A percentile compares a stretch with the other conserved stretches of the same genome.
phyloP scores from a whole-genome alignment of 2,888 invertebrate species.

The Steinernema hermaphroditum region DNA sequence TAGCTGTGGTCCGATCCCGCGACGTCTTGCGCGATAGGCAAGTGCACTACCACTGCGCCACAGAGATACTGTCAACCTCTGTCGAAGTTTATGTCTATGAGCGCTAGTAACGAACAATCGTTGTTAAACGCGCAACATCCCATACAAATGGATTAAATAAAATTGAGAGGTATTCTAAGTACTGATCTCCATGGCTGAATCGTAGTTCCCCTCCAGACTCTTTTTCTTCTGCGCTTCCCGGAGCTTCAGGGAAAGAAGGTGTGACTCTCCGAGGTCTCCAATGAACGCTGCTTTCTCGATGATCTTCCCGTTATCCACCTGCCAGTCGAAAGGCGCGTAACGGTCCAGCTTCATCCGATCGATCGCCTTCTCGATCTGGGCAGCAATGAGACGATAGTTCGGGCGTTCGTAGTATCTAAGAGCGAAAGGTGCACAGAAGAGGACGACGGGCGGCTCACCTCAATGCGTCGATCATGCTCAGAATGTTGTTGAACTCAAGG shows the following conservation, averaged over 20 bases:
- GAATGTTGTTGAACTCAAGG: conserved; percentile 49
- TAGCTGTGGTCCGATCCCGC: conserved; percentile 3
- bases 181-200: not conserved
- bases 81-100: too few relatives aligned
- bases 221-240: not conserved
- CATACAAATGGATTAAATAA: too few relatives aligned
- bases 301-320: conserved; percentile 36
- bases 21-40: not conserved
- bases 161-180: not conserved
- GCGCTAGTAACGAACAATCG: too few relatives aligned
- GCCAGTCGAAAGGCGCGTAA: conserved; percentile 55
- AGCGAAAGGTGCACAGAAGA: too few relatives aligned
- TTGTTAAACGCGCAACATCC: too few relatives aligned
- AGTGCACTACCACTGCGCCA: not conserved
- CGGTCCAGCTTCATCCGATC: conserved; percentile 42
- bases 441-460: too few relatives aligned
- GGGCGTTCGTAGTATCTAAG: conserved; percentile 54
- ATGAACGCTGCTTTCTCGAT: conserved; percentile 47
- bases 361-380: conserved; percentile 45
- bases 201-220: not conserved
- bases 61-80: not conserved
- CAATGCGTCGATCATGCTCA: conserved; percentile 48
- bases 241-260: conserved; percentile 36
- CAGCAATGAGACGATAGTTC: conserved; percentile 44
- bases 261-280: conserved; percentile 53